Conservation (phyloP, 2,113 vertebrate species). For the Anthoscopus minutus region DNA sequence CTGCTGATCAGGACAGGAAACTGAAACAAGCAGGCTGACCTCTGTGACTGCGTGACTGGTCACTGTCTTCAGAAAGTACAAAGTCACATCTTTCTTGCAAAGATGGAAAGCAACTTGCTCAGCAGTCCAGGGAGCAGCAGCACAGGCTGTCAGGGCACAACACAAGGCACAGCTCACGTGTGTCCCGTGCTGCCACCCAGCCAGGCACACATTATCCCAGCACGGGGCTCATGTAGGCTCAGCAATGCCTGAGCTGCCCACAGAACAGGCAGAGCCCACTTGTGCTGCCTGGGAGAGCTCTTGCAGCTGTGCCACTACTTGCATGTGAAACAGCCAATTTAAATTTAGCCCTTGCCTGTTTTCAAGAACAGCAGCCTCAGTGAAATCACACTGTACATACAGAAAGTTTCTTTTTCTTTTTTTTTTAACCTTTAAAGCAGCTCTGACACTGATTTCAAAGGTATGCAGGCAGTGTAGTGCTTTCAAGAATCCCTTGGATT, state of each 20-base stretch:
- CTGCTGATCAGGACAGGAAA: neutral
- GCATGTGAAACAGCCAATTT: neutral
- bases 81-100: rapidly evolving
- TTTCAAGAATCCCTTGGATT: neutral
- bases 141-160: neutral
- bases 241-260: neutral
- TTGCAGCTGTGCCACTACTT: neutral
- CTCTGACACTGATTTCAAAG: neutral
- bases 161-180: rapidly evolving
- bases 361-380: neutral
- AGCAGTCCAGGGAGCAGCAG: neutral
- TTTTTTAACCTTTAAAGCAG: neutral
- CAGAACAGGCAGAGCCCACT: neutral
- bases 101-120: neutral
- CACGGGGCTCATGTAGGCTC: neutral
- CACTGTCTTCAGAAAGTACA: neutral
- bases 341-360: neutral
- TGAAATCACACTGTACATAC: neutral
- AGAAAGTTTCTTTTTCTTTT: neutral
- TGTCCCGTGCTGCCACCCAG: neutral
- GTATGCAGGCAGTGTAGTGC: neutral
- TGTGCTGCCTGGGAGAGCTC: neutral
- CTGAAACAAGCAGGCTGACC: neutral
- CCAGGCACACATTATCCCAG: neutral
- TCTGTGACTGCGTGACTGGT: neutral